A percentile compares a stretch with the other conserved stretches of the same genome.
phyloP scores from a whole-genome alignment of 1,140 invertebrate genomes.

The Thereuonema tuberculata region DNA sequence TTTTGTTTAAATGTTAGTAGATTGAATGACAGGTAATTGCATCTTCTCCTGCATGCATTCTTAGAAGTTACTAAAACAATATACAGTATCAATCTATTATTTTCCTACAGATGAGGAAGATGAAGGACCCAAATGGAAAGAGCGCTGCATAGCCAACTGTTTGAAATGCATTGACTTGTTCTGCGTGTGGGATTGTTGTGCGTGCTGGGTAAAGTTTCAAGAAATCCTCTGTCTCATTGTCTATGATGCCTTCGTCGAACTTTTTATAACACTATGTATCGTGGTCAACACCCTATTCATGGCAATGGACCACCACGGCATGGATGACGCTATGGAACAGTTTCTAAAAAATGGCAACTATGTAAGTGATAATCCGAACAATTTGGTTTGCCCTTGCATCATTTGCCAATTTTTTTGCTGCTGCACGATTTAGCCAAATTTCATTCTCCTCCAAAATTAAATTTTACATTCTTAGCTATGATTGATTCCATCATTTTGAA shows the following conservation, averaged over 20 bases:
- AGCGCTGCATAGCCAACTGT: constrained; percentile 56
- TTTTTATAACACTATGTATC: constrained; percentile 96
- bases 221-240: constrained; percentile 80
- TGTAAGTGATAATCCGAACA: constrained; percentile 48
- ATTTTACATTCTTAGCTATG: not conserved
- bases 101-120: constrained; percentile 75
- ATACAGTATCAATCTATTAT: constrained; percentile 83
- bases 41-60: too few relatives aligned
- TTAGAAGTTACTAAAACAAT: constrained; percentile 49
- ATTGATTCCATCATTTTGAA: not conserved
- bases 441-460: not conserved
- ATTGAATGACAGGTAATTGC: too few relatives aligned
- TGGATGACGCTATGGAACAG: constrained; percentile 38
- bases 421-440: not conserved
- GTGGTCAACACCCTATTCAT: constrained; percentile 96
- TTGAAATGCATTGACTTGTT: constrained; percentile 76
- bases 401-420: not conserved
- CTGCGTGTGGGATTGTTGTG: constrained; percentile 95
- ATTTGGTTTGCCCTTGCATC: not conserved
- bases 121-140: constrained; percentile 73
- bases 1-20: too few relatives aligned
- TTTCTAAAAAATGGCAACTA: constrained; percentile 53
- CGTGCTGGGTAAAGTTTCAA: constrained; percentile 77
- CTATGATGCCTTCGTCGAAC: constrained; percentile 94
- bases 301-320: constrained; percentile 91